These are phyloP conservation scores for Simalia tracyae DNA, from an alignment of 2,797 vertebrate genomes.

Conservation along the genomic window DNA sequence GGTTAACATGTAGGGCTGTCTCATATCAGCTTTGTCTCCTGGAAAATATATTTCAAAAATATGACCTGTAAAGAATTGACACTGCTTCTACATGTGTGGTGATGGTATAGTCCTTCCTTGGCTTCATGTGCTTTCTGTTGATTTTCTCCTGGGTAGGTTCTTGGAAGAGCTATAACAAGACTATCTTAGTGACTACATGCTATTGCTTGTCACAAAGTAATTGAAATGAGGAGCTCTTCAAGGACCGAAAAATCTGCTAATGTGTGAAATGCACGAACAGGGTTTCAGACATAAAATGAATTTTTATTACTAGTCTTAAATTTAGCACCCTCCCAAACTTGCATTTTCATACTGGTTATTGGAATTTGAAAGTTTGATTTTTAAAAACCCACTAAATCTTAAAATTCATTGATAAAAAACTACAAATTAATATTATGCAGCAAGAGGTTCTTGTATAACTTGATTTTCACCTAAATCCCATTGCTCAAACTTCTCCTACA, in stretches of 20 bases:
- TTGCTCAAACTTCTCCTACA: background rate
- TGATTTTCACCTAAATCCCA: background rate
- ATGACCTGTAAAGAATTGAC: background rate
- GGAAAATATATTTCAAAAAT: background rate
- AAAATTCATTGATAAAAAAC: background rate
- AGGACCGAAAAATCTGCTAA: background rate
- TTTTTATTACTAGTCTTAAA: background rate
- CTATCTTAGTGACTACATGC: background rate
- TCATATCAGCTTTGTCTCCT: background rate
- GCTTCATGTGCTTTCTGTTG: background rate
- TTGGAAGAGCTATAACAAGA: background rate
- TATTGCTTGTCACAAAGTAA: conserved; percentile 18
- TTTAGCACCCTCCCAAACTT: background rate
- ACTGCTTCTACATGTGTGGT: background rate
- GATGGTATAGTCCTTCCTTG: background rate
- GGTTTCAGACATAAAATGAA: background rate
- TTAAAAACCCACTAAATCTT: background rate
- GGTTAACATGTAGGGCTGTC: background rate
- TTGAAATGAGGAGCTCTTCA: background rate
- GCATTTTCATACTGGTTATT: background rate
- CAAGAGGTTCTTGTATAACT: background rate
- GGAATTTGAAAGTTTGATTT: background rate
- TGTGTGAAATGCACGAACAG: background rate
- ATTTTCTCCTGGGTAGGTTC: background rate
- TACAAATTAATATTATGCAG: background rate